Base-by-base conservation (phyloP, 2,888 invertebrate genomes). In the Epirrhoe alternata region DNA sequence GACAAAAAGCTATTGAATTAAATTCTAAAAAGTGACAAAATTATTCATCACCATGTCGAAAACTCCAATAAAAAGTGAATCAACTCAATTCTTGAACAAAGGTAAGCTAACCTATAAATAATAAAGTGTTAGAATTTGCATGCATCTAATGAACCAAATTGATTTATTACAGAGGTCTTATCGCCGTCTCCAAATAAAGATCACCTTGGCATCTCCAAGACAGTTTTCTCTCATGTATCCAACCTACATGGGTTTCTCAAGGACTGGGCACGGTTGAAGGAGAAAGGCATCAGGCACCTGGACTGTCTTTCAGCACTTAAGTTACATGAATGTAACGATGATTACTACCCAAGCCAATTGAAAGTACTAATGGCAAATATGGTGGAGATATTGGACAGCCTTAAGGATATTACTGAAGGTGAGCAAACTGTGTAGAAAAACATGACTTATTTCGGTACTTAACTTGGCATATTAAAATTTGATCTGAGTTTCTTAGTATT, bases 131-230 rank as follows among this genome's bases (percentile, higher is more conserved):
- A 12, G 0, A 12, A 42, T 12, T 12, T 16, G 47, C 16, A 16
- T 14, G 47, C 14, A 1, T 14, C 47, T 6, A 5, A 7, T 14
- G 0, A 14, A 17, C 1, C 35, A 38, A 17, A 33, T 14, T 16
- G 7, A 42, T 42, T 42, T 42, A n/a, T 49, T 90, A 89, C 66
- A 92, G 92, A 91, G 75, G 71, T 88, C 58, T 72, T 79, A 38
- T 82, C 86, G 17, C 87, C 89, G 5, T 83, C 86, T n/a, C 87
- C 89, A 6, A 85, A 75, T 64, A 90, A 89, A 77, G 86, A 88
- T 58, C 78, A 79, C 17, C 81, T 85, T 33, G 90, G 86, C 5
- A 77, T 92, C 47, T 84, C 89, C 0, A 91, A 87, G 77, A 90
- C 89, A 0, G 86, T 91, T 6, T 91, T 85, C 68, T 86, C 85